Conservation (phyloP, 2,888 invertebrate species). For the Pandemis cinnamomeana region DNA sequence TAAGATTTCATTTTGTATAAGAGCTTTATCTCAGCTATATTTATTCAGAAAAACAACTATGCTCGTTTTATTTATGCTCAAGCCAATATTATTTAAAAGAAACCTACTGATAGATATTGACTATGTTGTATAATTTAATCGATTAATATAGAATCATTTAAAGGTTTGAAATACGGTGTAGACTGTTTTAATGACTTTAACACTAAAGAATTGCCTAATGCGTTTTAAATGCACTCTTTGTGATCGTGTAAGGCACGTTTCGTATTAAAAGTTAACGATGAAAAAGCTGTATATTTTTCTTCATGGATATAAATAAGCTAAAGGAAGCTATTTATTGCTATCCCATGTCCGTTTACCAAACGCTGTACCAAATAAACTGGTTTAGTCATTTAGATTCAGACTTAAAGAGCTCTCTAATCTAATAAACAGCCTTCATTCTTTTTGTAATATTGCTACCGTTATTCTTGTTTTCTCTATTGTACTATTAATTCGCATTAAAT, state of each 20-base stretch:
- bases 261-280: no score
- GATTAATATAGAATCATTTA: neutral
- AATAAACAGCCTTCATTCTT: neutral
- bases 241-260: no score
- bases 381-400: neutral
- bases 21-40: no score
- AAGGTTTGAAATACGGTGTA: constrained; percentile 45
- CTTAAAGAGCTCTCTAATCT: neutral
- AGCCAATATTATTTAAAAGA: no score
- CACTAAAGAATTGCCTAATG: constrained; percentile 45
- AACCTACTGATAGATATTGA: no score
- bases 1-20: no score
- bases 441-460: neutral
- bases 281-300: no score
- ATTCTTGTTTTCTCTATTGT: constrained; percentile 31
- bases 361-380: neutral
- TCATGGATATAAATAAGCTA: no score
- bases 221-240: constrained; percentile 25
- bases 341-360: neutral
- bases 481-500: constrained; percentile 47
- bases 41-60: no score
- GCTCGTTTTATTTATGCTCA: no score
- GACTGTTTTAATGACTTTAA: constrained; percentile 46
- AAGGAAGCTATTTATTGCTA: neutral
- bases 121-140: no score